Evolutionary conservation across 1,140 invertebrate species (phyloP).

Genomic region (Latrodectus geometricus): DNA sequence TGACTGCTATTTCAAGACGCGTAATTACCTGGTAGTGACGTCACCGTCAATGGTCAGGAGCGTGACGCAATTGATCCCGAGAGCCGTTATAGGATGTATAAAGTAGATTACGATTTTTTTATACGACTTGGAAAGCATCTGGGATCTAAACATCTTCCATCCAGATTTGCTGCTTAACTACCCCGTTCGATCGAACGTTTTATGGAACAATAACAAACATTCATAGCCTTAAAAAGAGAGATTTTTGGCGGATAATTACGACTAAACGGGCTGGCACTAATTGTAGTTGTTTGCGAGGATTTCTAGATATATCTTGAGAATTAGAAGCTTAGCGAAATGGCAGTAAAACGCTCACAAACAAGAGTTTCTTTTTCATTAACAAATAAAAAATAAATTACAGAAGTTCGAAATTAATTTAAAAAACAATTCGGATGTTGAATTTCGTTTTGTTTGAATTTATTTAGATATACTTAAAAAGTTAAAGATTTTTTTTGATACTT

Average conservation of each 20-base stretch:
- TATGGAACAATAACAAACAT: constrained; percentile 25
- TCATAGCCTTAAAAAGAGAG: constrained; percentile 4
- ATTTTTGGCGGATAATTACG: background rate
- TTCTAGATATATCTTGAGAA: too few relatives aligned
- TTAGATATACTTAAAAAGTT: too few relatives aligned
- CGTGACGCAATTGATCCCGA: constrained; percentile 38
- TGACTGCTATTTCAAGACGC: constrained; percentile 34
- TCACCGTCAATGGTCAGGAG: constrained; percentile 43
- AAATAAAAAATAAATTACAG: too few relatives aligned
- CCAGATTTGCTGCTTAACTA: background rate
- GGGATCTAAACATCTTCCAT: background rate
- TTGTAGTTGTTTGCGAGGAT: too few relatives aligned
- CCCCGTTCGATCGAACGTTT: background rate
- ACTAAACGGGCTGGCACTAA: background rate
- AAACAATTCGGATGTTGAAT: too few relatives aligned
- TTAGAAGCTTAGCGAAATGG: too few relatives aligned
- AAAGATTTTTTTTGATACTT: too few relatives aligned
- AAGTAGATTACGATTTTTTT: constrained; percentile 29
- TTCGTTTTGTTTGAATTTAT: too few relatives aligned
- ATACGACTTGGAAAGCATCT: background rate
- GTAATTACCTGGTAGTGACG: constrained; percentile 47
- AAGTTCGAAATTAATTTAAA: too few relatives aligned
- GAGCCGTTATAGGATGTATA: constrained; percentile 13
- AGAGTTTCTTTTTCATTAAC: too few relatives aligned
- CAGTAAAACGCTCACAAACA: too few relatives aligned